Evolutionary conservation across 2,888 invertebrate genomes (phyloP).

Genomic region (Zele albiditarsus): DNA sequence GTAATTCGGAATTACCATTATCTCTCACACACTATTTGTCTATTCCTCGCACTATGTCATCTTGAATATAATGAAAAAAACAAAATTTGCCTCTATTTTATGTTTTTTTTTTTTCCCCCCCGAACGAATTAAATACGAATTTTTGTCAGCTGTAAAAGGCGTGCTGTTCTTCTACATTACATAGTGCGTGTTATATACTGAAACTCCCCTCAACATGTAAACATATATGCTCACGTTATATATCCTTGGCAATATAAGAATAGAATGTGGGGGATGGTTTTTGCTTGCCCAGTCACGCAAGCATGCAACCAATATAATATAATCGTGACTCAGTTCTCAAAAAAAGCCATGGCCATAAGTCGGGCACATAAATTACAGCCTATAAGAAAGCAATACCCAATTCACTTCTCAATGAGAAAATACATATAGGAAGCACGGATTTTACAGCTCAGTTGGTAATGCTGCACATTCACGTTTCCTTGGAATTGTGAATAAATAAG

Average conservation of each 20-base stretch:
- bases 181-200: not conserved
- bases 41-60: not conserved
- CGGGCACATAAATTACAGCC: not conserved
- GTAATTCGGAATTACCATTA: not conserved
- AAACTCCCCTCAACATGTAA: not conserved
- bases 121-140: not conserved
- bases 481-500: too few species aligned
- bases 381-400: slow-evolving; percentile 6
- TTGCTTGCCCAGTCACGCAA: slow-evolving; percentile 21
- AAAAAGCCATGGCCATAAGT: slow-evolving; percentile 3
- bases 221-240: not conserved
- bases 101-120: not conserved
- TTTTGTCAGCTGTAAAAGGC: not conserved
- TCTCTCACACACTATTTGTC: too few species aligned
- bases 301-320: slow-evolving; percentile 13
- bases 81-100: not conserved
- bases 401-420: slow-evolving; percentile 10
- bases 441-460: too few species aligned
- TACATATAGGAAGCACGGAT: too few species aligned
- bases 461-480: too few species aligned
- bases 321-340: slow-evolving; percentile 17
- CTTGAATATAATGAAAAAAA: not conserved
- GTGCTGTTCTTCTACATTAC: not conserved
- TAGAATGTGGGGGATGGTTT: not conserved
- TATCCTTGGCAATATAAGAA: not conserved